A percentile compares a stretch with the other conserved stretches of the same genome.
Conservation (phyloP, 37 sponge, comb jelly and placozoan species). For the Eunapius fragilis region DNA sequence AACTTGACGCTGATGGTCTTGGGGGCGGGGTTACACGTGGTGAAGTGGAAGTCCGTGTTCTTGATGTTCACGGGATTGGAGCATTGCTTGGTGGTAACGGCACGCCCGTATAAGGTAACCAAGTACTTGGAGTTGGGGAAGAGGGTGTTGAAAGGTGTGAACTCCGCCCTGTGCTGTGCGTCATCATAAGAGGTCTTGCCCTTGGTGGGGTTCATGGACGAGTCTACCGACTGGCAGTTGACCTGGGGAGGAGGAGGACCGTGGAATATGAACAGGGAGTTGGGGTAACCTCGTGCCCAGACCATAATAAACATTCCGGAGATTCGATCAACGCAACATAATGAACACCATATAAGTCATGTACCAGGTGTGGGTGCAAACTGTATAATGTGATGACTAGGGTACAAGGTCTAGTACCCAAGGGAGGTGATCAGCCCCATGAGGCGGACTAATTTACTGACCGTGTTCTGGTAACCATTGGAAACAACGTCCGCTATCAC, state of each 20-base stretch:
- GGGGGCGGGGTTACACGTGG: slow-evolving; percentile 61
- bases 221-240: slow-evolving; percentile 46
- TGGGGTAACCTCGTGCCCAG: too few species aligned
- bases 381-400: too few species aligned
- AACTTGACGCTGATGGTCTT: slow-evolving; percentile 66
- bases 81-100: slow-evolving; percentile 61
- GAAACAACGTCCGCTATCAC: too few species aligned
- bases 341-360: too few species aligned
- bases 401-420: too few species aligned
- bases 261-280: background rate
- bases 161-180: slow-evolving; percentile 57
- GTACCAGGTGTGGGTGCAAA: too few species aligned
- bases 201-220: slow-evolving; percentile 51
- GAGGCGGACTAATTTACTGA: too few species aligned
- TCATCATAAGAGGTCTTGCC: slow-evolving; percentile 57
- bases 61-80: slow-evolving; percentile 40
- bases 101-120: slow-evolving; percentile 46
- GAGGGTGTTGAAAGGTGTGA: slow-evolving; percentile 63
- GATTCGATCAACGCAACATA: too few species aligned
- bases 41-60: slow-evolving; percentile 49
- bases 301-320: too few species aligned
- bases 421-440: too few species aligned
- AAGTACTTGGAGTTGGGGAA: slow-evolving; percentile 62
- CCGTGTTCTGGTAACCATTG: too few species aligned
- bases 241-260: slow-evolving; percentile 24